Conservation (phyloP, 1,140 invertebrate species). For the Microplitis demolitor region DNA sequence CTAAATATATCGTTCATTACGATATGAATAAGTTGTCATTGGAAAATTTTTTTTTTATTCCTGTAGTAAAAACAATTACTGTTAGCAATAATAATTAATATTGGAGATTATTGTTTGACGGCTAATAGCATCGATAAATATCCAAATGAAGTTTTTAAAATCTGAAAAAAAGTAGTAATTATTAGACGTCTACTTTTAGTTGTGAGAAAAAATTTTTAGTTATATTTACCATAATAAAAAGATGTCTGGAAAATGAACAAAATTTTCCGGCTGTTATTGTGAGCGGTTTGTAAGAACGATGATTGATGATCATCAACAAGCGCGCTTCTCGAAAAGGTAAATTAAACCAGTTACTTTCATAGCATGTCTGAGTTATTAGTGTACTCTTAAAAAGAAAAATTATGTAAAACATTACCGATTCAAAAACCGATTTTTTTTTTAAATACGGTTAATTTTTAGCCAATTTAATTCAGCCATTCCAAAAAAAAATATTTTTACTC, state of each 20-base stretch:
- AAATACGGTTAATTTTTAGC: too few relatives aligned
- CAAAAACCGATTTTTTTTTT: background rate
- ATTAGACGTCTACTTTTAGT: too few relatives aligned
- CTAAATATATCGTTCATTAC: too few relatives aligned
- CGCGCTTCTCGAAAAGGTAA: constrained; percentile 24
- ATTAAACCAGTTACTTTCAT: constrained; percentile 42
- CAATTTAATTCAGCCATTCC: too few relatives aligned
- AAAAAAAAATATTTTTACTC: too few relatives aligned
- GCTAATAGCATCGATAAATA: constrained; percentile 35
- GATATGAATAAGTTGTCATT: too few relatives aligned
- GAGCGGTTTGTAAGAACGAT: constrained; percentile 36
- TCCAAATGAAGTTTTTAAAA: constrained; percentile 38
- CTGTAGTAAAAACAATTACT: too few relatives aligned
- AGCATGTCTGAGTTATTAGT: constrained; percentile 22
- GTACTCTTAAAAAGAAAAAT: constrained; percentile 21
- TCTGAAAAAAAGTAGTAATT: constrained; percentile 14
- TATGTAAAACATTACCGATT: too few relatives aligned
- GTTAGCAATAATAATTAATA: too few relatives aligned
- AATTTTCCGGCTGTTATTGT: constrained; percentile 44
- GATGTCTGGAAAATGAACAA: constrained; percentile 30
- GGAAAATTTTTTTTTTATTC: too few relatives aligned
- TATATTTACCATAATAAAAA: constrained; percentile 31
- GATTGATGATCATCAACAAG: constrained; percentile 37
- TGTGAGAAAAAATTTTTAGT: background rate
- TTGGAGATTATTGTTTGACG: too few relatives aligned